phyloP scores from a whole-genome alignment of 2,888 invertebrate genomes.

The Ectemnius lituratus region DNA sequence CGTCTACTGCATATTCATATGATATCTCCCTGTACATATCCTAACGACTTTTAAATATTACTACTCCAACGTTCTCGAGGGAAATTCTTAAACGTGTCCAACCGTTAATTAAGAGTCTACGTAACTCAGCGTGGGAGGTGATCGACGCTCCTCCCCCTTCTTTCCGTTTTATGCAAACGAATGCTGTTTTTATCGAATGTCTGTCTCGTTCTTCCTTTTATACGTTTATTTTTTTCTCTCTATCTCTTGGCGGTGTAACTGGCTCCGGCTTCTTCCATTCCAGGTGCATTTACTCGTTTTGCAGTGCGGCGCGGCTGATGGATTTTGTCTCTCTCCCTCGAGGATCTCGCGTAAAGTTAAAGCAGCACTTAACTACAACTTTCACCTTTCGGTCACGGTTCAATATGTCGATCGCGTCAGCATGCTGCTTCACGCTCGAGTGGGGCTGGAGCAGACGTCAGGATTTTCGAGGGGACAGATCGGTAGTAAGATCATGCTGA shows the following conservation, averaged over 20 bases:
- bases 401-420: background rate
- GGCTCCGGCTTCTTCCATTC: conserved; percentile 55
- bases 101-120: conserved; percentile 42
- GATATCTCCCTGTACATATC: conserved; percentile 76
- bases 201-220: conserved; percentile 25
- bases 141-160: conserved; percentile 6
- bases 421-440: background rate
- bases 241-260: conserved; percentile 21
- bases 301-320: conserved; percentile 22
- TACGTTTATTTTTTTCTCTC: conserved; percentile 3
- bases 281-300: conserved; percentile 61
- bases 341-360: background rate
- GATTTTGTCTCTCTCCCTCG: conserved; percentile 28
- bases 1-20: conserved; percentile 59
- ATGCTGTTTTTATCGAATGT: conserved; percentile 14
- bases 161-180: background rate
- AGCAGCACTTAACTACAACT: conserved; percentile 2
- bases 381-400: conserved; percentile 11
- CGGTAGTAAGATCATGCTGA: background rate
- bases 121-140: conserved; percentile 34
- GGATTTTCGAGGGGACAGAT: conserved; percentile 6
- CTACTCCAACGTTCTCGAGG: conserved; percentile 58
- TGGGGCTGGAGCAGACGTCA: background rate
- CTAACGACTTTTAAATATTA: conserved; percentile 68
- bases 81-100: conserved; percentile 55